Percentiles rank a stretch among this genome's conserved stretches.
Conservation (phyloP, 2,797 vertebrate species). For the Schizopygopsis pylzovi region DNA sequence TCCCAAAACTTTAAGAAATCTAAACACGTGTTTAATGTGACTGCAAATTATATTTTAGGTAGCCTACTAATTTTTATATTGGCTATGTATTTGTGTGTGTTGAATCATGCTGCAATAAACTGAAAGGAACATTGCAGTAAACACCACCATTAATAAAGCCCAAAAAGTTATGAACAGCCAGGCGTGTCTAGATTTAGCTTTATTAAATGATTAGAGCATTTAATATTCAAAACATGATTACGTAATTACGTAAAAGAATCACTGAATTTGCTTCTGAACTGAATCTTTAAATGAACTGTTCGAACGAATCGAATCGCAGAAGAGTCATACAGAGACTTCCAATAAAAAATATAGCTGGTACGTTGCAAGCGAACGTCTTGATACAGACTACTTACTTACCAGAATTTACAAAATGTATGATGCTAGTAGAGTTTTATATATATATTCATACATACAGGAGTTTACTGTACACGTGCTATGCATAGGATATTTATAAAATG, state of each 20-base stretch:
- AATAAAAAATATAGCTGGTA: not conserved
- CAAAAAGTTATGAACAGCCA: not conserved
- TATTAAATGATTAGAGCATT: not conserved
- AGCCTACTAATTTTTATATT: not conserved
- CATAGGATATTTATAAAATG: not conserved
- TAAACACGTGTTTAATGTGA: not conserved
- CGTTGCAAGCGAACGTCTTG: not conserved
- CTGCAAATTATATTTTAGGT: not conserved
- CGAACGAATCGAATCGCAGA: not conserved
- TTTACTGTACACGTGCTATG: not conserved
- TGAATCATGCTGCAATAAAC: not conserved
- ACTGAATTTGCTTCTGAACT: not conserved
- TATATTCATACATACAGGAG: too few species aligned
- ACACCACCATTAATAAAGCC: not conserved
- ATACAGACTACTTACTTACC: slow-evolving; percentile 63
- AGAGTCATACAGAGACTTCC: not conserved
- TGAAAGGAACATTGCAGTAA: not conserved
- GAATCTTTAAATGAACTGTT: slow-evolving; percentile 6
- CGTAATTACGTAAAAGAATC: slow-evolving; percentile 18
- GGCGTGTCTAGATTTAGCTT: not conserved
- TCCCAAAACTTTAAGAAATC: not conserved
- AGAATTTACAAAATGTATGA: not conserved
- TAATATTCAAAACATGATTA: slow-evolving; percentile 1
- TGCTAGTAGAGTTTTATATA: not conserved
- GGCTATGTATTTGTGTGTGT: too few species aligned